Conservation (phyloP, 2,797 vertebrate species). For the Hemitrygon akajei region DNA sequence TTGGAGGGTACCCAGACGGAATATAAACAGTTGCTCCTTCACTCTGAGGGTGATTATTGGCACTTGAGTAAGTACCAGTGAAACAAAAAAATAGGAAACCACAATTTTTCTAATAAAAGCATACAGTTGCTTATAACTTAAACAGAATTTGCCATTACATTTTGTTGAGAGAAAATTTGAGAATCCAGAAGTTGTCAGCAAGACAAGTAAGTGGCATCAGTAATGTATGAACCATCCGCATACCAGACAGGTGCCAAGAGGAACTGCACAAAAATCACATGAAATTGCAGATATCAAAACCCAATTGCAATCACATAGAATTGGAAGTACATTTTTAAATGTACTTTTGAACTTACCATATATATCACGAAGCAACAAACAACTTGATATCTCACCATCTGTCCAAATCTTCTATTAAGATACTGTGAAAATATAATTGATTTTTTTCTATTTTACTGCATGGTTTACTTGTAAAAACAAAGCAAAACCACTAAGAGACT, state of each 20-base stretch:
- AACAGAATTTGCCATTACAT: not conserved
- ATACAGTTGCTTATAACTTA: not conserved
- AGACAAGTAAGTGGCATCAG: not conserved
- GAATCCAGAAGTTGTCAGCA: not conserved
- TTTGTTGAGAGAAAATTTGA: not conserved
- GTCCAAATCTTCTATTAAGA: constrained; percentile 26
- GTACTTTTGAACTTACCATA: constrained; percentile 21
- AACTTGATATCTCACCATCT: constrained; percentile 31
- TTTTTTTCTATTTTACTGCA: too few relatives aligned
- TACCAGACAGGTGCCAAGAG: not conserved
- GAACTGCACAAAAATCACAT: not conserved
- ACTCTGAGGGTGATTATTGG: not conserved
- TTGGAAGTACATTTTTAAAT: not conserved
- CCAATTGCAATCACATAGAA: not conserved
- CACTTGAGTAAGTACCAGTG: not conserved
- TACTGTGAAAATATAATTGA: not conserved
- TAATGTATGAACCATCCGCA: not conserved
- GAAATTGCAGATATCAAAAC: too few relatives aligned
- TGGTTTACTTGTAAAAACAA: too few relatives aligned
- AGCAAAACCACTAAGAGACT: too few relatives aligned
- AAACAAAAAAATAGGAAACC: not conserved
- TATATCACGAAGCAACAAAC: constrained; percentile 25
- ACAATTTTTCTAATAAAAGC: not conserved
- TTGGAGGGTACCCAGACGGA: too few relatives aligned
- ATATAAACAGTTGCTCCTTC: too few relatives aligned